These are phyloP conservation scores for Drosophila lacicola DNA, from an alignment of 2,888 invertebrate species.

Conservation along the genomic window DNA sequence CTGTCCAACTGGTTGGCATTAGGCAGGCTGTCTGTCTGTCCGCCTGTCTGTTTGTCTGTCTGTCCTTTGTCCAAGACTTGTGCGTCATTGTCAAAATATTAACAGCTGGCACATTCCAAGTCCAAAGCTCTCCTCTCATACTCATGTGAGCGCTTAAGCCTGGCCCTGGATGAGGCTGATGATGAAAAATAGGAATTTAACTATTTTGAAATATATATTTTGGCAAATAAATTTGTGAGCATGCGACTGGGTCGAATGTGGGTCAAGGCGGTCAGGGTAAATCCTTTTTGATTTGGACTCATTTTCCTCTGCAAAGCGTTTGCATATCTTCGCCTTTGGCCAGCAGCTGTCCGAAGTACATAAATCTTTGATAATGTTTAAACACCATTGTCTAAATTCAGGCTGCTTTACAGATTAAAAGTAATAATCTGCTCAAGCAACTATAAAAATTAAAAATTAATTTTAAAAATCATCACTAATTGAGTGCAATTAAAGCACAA, in stretches of 20 bases:
- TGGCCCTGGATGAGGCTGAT: conserved; percentile 35
- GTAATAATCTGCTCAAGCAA: neutral
- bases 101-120: conserved; percentile 76
- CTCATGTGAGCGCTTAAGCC: conserved; percentile 69
- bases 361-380: conserved; percentile 38
- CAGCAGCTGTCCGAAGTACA: conserved; percentile 26
- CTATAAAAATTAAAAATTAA: conserved; percentile 5
- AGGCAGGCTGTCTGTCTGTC: conserved; percentile 32
- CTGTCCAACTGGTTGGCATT: conserved; percentile 73
- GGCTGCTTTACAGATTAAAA: neutral
- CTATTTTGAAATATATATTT: conserved; percentile 70
- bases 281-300: conserved; percentile 51
- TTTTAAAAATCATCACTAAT: conserved; percentile 4
- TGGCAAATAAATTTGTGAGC: conserved; percentile 49
- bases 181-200: conserved; percentile 78
- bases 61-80: conserved; percentile 65
- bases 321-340: conserved; percentile 14
- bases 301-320: conserved; percentile 25
- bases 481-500: neutral
- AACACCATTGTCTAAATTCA: neutral
- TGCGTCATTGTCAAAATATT: conserved; percentile 81
- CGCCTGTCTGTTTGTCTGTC: conserved; percentile 18
- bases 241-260: conserved; percentile 40
- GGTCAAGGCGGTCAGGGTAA: conserved; percentile 52
- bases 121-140: conserved; percentile 22